Conservation (phyloP, 2,888 invertebrate species). For the Callyntrura sp. region DNA sequence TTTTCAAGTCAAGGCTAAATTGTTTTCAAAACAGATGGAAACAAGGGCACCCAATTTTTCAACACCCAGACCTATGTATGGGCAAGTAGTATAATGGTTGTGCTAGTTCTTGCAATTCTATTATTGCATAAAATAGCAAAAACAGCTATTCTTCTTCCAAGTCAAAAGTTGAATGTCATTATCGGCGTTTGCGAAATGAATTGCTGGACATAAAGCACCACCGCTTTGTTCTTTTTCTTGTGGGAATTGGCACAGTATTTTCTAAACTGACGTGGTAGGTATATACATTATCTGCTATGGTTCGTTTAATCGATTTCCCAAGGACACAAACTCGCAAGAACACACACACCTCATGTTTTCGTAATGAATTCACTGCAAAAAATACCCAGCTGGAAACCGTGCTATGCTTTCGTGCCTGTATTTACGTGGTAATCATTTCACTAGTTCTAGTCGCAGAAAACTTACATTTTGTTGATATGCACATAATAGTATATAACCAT, state of each 20-base stretch:
- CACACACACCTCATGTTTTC: background rate
- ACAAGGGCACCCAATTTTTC: background rate
- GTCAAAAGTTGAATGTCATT: slow-evolving; percentile 41
- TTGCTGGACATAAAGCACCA: background rate
- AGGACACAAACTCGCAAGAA: too few species aligned
- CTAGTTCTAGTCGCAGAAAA: too few species aligned
- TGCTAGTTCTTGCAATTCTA: background rate
- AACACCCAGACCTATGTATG: too few species aligned
- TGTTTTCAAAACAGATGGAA: slow-evolving; percentile 9
- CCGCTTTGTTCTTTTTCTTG: background rate
- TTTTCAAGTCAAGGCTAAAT: slow-evolving; percentile 37
- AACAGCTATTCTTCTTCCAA: background rate
- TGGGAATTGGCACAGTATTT: slow-evolving; percentile 19
- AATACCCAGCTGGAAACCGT: too few species aligned
- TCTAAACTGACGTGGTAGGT: too few species aligned
- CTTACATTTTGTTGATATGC: too few species aligned
- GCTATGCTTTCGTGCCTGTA: too few species aligned
- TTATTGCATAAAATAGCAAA: too few species aligned
- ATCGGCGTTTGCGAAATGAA: slow-evolving; percentile 43
- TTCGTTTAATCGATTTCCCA: slow-evolving; percentile 31
- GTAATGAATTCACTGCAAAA: too few species aligned
- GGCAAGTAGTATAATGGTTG: background rate
- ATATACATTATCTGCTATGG: background rate
- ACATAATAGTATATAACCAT: too few species aligned
- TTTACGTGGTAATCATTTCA: too few species aligned